phyloP scores from a whole-genome alignment of 2,888 invertebrate species.

The Thereva nobilitata region DNA sequence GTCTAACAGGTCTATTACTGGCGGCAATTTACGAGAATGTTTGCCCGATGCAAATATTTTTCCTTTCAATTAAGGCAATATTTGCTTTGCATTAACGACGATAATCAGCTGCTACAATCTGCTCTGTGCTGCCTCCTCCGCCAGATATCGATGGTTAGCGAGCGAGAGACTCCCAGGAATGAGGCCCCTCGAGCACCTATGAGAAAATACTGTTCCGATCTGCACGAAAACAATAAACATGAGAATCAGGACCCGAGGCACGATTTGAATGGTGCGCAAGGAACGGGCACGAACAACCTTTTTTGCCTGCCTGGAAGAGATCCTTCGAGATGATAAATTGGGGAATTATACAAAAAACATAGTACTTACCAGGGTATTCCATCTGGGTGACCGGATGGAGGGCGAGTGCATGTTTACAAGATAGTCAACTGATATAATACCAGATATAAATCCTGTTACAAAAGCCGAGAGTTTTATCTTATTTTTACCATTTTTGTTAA shows the following conservation, averaged over 20 bases:
- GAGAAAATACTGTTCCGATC: slow-evolving; percentile 9
- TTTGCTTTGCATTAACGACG: slow-evolving; percentile 31
- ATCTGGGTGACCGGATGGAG: slow-evolving; percentile 12
- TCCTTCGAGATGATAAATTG: slow-evolving; percentile 34
- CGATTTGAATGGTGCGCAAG: slow-evolving; percentile 30
- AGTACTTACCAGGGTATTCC: slow-evolving; percentile 18
- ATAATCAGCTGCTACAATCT: slow-evolving; percentile 25
- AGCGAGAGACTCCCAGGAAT: slow-evolving; percentile 16
- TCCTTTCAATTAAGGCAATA: slow-evolving; percentile 33
- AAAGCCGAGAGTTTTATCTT: no score
- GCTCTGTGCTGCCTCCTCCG: background rate
- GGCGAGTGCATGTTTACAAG: slow-evolving; percentile 24
- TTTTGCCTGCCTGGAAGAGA: slow-evolving; percentile 26
- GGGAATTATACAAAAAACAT: slow-evolving; percentile 33
- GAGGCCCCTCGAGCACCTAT: slow-evolving; percentile 8
- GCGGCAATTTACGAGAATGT: slow-evolving; percentile 32
- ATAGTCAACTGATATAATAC: slow-evolving; percentile 4
- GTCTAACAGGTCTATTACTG: slow-evolving; percentile 24
- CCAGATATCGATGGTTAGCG: no score
- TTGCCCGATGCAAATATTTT: slow-evolving; percentile 27
- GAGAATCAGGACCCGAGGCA: slow-evolving; percentile 30
- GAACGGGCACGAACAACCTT: slow-evolving; percentile 13
- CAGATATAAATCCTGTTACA: no score
- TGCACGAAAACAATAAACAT: slow-evolving; percentile 34
- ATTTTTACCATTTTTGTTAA: no score